A percentile compares a stretch with the other conserved stretches of the same genome.
Evolutionary conservation across 2,113 vertebrate genomes (phyloP).

Genomic region (Apteryx mantelli): DNA sequence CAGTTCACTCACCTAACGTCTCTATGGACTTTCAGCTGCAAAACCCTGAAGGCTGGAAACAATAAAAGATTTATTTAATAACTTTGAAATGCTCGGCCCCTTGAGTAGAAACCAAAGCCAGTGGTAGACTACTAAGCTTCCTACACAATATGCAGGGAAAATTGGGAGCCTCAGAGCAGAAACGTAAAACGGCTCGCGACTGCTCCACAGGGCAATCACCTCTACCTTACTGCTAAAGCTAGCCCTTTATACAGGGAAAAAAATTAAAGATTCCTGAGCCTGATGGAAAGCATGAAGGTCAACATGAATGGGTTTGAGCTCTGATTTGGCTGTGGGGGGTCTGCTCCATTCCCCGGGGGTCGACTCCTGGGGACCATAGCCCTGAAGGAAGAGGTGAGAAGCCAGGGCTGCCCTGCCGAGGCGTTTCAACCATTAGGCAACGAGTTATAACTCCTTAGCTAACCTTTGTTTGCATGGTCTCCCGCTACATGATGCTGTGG

Average conservation of each 20-base stretch:
- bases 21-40: too few relatives aligned
- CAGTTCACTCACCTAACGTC: too few relatives aligned
- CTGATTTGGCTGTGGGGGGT: background rate
- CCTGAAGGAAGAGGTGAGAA: background rate
- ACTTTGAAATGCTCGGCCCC: too few relatives aligned
- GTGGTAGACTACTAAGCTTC: background rate
- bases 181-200: background rate
- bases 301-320: background rate
- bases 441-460: background rate
- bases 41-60: too few relatives aligned
- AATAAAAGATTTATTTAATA: too few relatives aligned
- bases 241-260: background rate
- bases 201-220: fast-evolving
- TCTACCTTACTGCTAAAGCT: too few relatives aligned
- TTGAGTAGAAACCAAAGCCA: too few relatives aligned
- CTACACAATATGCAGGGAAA: background rate
- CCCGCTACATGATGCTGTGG: background rate
- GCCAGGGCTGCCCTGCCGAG: background rate
- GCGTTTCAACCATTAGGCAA: too few relatives aligned
- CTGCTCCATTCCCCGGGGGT: background rate
- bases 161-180: background rate
- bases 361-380: background rate
- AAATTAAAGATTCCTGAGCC: background rate
- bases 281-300: background rate
- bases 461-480: background rate